Evolutionary conservation across 2,113 vertebrate genomes (phyloP), one percentile per base, ranked within the genome.

Genomic region (Psephotus haematonotus): DNA sequence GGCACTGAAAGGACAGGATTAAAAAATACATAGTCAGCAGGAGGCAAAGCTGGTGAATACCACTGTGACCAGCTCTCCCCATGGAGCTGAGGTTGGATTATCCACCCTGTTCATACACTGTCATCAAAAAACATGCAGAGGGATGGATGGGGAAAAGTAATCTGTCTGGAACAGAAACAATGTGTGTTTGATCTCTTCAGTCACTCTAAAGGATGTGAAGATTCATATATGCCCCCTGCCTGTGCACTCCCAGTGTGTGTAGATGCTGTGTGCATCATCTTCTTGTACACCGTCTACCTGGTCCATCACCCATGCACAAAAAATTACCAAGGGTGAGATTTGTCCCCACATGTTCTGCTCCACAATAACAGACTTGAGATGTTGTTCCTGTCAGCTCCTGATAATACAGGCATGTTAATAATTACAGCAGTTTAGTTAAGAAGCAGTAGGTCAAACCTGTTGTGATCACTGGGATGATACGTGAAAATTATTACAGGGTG

Each of bases 381-480:
- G 71, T 10, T 96, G 85, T 67, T 95, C 60, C 93, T 20, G 3
- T 86, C 83, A 97, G 83, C 53, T 79, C 49, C 82, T 83, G 89
- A 64, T 65, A 60, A 88, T 23, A 70, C 69, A 71, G 39, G 65
- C 8, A 53, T 50, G 68, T 71, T 90, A 79, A 95, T 96, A 90
- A 85, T 95, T 46, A 55, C 65, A 60, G 71, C 31, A 44, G 60
- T 81, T 95, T 92, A 81, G 83, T 95, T 97, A 93, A 92, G 77
- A 90, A 83, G 49, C 17, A 7, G 46, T 71, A 72, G 95, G 97
- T 98, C 96, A 97, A 86, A 92, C 91, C 77, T 96, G 82, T 96
- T 97, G 95, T 91, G 91, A 96, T 97, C 88, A 76, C 87, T 88
- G 88, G 87, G 96, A 75, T 60, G 84, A 96, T 97, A 95, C 84